Evolutionary conservation across 2,797 vertebrate species (phyloP), one percentile per base, ranked within the genome.

Genomic region (Melanotaenia pygmaea): DNA sequence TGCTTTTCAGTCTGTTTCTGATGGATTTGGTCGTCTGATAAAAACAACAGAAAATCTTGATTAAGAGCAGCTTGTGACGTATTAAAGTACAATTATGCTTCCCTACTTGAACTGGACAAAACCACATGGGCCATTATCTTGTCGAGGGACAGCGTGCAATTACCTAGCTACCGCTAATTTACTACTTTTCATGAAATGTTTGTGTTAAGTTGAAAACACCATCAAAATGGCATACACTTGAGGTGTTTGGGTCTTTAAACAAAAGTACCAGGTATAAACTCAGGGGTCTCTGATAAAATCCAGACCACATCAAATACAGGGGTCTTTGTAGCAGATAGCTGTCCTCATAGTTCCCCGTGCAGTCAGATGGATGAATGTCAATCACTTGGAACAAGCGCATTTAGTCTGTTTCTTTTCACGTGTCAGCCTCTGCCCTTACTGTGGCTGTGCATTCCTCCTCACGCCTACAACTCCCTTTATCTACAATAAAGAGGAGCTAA

Each of bases 341-440:
- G 0, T 54, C 24, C 54, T 69, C 38, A 66, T 24, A 12, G n/a
- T 45, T 40, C 63, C n/a, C 45, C 61, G 60, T 57, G 13, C 10
- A 18, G 47, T 78, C 60, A 63, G 66, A 64, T 3, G 24, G 70
- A 75, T 8, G 9, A 40, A 74, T 70, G 59, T 71, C 40, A 65
- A 70, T 69, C 56, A 66, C 64, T 60, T 65, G 59, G 6, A 71
- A 16, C 20, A 51, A 40, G 16, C 37, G 62, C 64, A 35, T 65
- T 53, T 18, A 38, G 12, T 28, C 45, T 12, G 7, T 62, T 80
- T 76, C 37, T 62, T 71, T 34, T 79, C 22, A 76, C 70, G 34
- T 10, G 28, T 77, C 71, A 62, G 53, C 64, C 47, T 40, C 58
- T 47, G 26, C 35, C 35, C 60, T 24, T 10, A 14, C 24, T 76